These are phyloP conservation scores for Oreochromis grahami DNA, from an alignment of 2,797 vertebrate species.

Conservation along the genomic window DNA sequence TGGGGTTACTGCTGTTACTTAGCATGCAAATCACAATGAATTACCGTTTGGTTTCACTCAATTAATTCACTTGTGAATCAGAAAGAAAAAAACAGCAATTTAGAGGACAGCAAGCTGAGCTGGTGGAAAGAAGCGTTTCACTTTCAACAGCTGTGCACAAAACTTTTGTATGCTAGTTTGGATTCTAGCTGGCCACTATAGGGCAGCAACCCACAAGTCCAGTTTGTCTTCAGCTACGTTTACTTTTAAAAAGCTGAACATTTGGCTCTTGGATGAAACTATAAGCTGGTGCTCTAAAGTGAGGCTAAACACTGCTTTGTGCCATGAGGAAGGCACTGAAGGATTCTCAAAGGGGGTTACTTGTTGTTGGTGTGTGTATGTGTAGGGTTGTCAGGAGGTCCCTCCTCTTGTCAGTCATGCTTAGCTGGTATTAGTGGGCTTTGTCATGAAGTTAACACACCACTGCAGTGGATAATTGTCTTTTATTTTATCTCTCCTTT, in stretches of 20 bases:
- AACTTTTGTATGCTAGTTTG: conserved; percentile 14
- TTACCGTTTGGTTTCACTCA: neutral
- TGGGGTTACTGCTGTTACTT: neutral
- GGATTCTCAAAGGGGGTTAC: neutral
- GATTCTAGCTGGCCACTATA: conserved; percentile 12
- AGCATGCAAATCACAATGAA: neutral
- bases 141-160: neutral
- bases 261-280: conserved; percentile 61
- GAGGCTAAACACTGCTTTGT: conserved; percentile 40
- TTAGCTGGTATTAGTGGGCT: conserved; percentile 73
- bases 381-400: conserved; percentile 41
- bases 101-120: neutral
- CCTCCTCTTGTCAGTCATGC: conserved; percentile 77
- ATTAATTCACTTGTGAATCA: neutral
- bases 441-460: conserved; percentile 69
- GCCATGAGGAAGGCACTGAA: conserved; percentile 21
- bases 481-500: neutral
- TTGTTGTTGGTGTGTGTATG: neutral
- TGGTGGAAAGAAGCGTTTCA: neutral
- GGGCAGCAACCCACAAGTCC: conserved; percentile 28
- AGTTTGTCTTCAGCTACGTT: conserved; percentile 24
- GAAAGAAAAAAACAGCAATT: neutral
- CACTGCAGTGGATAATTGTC: conserved; percentile 56
- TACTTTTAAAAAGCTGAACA: conserved; percentile 30
- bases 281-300: conserved; percentile 1